Base-by-base conservation (phyloP, 2,888 invertebrate species). In the Dorcus parallelipipedus region DNA sequence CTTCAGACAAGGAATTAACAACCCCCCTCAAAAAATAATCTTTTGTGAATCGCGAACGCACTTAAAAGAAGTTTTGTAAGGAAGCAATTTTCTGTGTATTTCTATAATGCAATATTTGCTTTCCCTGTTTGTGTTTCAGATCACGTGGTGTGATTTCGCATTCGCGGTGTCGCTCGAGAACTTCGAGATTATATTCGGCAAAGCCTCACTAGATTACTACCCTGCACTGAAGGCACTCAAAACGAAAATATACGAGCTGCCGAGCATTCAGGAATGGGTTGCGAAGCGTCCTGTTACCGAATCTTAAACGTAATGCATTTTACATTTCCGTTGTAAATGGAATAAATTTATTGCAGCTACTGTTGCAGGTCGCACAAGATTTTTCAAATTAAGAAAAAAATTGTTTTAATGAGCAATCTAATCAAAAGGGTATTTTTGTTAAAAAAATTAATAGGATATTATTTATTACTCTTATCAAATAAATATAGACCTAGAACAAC, bases 81-180 rank as follows among this genome's bases (percentile, higher is more conserved):
- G 20, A 20, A 20, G 20, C 20, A 20, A 2, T 20, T 20, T 20
- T 20, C 20, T 20, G 20, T 20, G 3, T 20, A 20, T 20, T 20
- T 20, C 26, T 7, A 7, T 33, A 33, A 33, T 33, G 26, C 26
- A 33, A 33, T 33, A 33, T 33, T 33, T 33, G 7, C 26, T 33
- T 33, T 33, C 41, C 14, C 38, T n/a, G 10, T 51, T 55, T 55
- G 20, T 51, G 38, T 58, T 78, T 42, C 76, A 85, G 83, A 76
- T 85, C 45, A 84, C 85, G 51, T 85, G 84, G 83, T 81, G 84
- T 26, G 85, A 86, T 66, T 80, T 85, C 56, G 81, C 82, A 1
- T 81, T 84, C 65, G 82, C 84, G 20, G 83, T 80, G 38, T 82
- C 82, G 0, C 70, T 83, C 47, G 83, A 83, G 63, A 81, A 80